Evolutionary conservation across 2,113 vertebrate species (phyloP).

Genomic region (Andinoacara biseriatus): DNA sequence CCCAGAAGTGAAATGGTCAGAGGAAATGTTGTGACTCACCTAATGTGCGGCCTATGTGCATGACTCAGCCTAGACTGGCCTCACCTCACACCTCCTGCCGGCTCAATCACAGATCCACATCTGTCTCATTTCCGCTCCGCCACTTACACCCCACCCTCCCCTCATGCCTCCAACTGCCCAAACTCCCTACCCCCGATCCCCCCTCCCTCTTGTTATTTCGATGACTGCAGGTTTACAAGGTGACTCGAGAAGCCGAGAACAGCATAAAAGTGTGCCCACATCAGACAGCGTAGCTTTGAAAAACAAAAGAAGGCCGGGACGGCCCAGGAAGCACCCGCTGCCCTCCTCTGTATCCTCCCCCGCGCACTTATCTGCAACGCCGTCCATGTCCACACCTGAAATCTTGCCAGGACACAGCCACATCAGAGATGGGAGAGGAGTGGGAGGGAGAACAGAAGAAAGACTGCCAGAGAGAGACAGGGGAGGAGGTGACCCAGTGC

Average conservation of each 20-base stretch:
- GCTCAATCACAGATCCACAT: slow-evolving; percentile 75
- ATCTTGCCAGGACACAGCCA: slow-evolving; percentile 46
- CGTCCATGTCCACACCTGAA: slow-evolving; percentile 49
- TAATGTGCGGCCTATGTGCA: slow-evolving; percentile 70
- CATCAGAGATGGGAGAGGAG: slow-evolving; percentile 58
- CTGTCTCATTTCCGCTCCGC: slow-evolving; percentile 70
- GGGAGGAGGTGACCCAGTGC: slow-evolving; percentile 75
- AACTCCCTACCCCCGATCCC: neutral
- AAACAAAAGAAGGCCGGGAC: slow-evolving; percentile 90
- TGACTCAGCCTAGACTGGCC: slow-evolving; percentile 74
- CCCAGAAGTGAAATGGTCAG: slow-evolving; percentile 73
- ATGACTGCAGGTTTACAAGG: slow-evolving; percentile 73
- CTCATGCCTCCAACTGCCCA: neutral
- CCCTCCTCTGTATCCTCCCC: slow-evolving; percentile 51
- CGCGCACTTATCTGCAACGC: slow-evolving; percentile 25
- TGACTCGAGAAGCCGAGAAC: slow-evolving; percentile 67
- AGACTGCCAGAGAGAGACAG: slow-evolving; percentile 56
- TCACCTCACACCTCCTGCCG: slow-evolving; percentile 74
- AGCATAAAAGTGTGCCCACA: slow-evolving; percentile 57
- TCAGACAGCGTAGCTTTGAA: slow-evolving; percentile 77
- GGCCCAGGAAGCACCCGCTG: slow-evolving; percentile 90
- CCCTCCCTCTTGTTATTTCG: slow-evolving; percentile 24
- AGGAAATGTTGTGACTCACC: slow-evolving; percentile 79
- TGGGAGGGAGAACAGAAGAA: slow-evolving; percentile 60
- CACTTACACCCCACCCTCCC: slow-evolving; percentile 21